phyloP scores from a whole-genome alignment of 2,797 vertebrate species.

The Columba guinea region DNA sequence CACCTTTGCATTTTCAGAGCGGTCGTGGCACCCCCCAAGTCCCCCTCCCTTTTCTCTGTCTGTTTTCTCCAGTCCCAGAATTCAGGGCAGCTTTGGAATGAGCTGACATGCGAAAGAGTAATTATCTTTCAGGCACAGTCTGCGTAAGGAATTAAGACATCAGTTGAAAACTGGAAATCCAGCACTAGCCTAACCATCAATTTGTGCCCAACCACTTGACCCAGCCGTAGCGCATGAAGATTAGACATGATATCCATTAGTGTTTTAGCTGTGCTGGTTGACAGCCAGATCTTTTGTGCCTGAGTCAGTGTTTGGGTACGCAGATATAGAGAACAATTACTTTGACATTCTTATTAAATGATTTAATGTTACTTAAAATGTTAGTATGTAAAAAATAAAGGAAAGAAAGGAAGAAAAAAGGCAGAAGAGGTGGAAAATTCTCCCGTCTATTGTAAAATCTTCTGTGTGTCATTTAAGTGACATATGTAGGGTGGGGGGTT shows the following conservation, averaged over 20 bases:
- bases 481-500: not conserved
- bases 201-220: conserved; percentile 39
- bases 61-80: conserved; percentile 10
- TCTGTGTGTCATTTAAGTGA: not conserved
- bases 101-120: conserved; percentile 15
- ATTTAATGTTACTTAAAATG: conserved; percentile 34
- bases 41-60: not conserved
- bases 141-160: conserved; percentile 56
- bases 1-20: conserved; percentile 30
- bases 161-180: conserved; percentile 22
- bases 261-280: conserved; percentile 27
- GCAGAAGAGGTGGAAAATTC: not conserved
- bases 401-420: not conserved
- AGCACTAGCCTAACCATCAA: conserved; percentile 25
- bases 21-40: not conserved
- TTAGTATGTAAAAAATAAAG: conserved; percentile 1
- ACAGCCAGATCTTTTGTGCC: conserved; percentile 41
- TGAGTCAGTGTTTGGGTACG: not conserved
- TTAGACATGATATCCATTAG: conserved; percentile 38
- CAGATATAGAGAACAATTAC: conserved; percentile 24
- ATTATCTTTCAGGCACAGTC: conserved; percentile 50
- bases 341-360: conserved; percentile 56
- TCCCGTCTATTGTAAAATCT: not conserved
- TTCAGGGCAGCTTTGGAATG: conserved; percentile 29
- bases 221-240: conserved; percentile 18